Evolutionary conservation across 2,888 invertebrate species (phyloP), one percentile per base, ranked within the genome.

Genomic region (Agrenia bidenticulata): DNA sequence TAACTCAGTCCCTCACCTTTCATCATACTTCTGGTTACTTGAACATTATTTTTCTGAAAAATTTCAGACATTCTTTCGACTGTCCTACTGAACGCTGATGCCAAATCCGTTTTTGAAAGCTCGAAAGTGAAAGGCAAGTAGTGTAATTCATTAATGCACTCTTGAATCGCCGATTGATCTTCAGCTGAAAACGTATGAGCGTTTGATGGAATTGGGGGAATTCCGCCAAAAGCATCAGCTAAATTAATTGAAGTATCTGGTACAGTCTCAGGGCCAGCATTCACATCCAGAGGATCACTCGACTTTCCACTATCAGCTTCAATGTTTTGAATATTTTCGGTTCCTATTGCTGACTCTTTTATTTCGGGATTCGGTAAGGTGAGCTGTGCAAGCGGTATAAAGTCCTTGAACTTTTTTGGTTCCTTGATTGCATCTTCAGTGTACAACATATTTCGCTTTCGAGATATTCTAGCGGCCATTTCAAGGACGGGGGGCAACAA

Each of bases 91-190:
- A 73, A 73, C 7, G 68, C 64, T 19, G 51, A 13, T 1, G 54
- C 26, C 39, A 73, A 21, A 19, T 73, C 72, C 13, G 32, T 61
- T 39, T 64, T 70, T 19, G 64, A 59, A 26, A 73, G 63, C 27
- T 70, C 70, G 56, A 64, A 70, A 0, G 72, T 70, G 49, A 73
- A 73, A n/a, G 67, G 70, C 21, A 73, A 49, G 50, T 73, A 73
- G 60, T 73, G 72, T 9, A 73, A 62, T 45, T 73, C 68, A 39
- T 67, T 67, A 1, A 73, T 73, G 41, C 66, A 67, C 17, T 66
- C 63, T 56, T 66, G 66, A 15, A 73, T 67, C 21, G 60, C 64
- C 13, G 60, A 37, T 26, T 68, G 66, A 57, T 73, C 72, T 50
- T 68, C 68, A 27, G 64, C 24, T 2, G 68, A 61, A 51, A 65